Conservation (phyloP, 1,140 invertebrate species). For the Oncopodura yosiiana region DNA sequence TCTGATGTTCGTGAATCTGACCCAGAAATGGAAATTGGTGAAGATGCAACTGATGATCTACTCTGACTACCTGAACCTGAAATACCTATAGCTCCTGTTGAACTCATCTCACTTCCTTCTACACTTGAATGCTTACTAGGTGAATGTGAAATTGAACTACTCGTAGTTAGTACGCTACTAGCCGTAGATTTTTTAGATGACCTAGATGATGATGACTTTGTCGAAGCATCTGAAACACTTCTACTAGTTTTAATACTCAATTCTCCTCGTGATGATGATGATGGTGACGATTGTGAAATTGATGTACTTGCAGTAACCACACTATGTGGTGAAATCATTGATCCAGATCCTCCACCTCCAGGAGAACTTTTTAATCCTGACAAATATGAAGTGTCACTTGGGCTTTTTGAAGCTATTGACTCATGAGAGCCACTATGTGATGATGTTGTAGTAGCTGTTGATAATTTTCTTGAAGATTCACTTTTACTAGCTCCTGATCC, state of each 20-base stretch:
- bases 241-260: neutral
- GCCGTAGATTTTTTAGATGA: neutral
- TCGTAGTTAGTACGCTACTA: neutral
- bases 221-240: slow-evolving; percentile 9
- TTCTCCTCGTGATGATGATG: neutral
- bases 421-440: neutral
- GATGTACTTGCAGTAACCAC: neutral
- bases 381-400: neutral
- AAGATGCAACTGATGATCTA: slow-evolving; percentile 28
- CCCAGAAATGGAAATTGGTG: slow-evolving; percentile 30
- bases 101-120: neutral
- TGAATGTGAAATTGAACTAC: neutral
- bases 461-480: neutral
- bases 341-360: neutral
- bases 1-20: slow-evolving; percentile 30
- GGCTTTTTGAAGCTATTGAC: neutral
- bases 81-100: neutral
- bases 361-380: neutral
- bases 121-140: neutral
- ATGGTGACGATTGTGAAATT: neutral
- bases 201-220: slow-evolving; percentile 21
- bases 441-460: neutral
- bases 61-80: slow-evolving; percentile 26
- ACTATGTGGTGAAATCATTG: neutral
- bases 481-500: neutral